These are phyloP conservation scores for Pluvialis apricaria DNA, from an alignment of 2,113 vertebrate species.

Conservation along the genomic window DNA sequence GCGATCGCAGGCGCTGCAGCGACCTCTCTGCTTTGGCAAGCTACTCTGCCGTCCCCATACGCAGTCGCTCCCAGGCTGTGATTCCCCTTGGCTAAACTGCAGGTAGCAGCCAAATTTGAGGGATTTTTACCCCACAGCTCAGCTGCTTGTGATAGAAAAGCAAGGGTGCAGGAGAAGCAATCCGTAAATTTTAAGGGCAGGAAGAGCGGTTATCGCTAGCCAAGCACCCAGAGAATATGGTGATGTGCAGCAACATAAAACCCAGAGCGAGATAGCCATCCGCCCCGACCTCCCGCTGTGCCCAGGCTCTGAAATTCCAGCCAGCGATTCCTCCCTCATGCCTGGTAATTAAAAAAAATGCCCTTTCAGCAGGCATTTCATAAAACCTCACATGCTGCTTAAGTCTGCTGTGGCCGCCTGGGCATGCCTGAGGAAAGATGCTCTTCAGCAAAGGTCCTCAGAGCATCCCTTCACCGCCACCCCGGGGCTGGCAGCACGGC, in stretches of 20 bases:
- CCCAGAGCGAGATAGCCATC: background rate
- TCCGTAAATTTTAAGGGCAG: accelerated
- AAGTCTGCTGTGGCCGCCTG: background rate
- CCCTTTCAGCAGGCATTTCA: background rate
- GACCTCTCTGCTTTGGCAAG: background rate
- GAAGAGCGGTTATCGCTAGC: background rate
- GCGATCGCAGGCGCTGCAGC: accelerated
- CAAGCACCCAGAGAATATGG: accelerated
- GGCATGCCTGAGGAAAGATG: background rate
- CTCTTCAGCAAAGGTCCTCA: background rate
- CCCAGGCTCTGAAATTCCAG: constrained; percentile 23
- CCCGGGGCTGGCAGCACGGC: accelerated
- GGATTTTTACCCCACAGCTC: background rate
- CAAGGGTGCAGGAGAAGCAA: background rate
- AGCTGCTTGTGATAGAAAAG: background rate
- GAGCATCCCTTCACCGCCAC: accelerated
- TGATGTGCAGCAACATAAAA: background rate
- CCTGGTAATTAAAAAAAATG: background rate
- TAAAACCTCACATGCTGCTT: background rate
- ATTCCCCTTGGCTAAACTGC: background rate
- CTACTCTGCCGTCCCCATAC: background rate
- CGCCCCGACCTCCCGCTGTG: background rate
- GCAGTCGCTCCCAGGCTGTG: background rate
- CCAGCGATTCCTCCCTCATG: background rate
- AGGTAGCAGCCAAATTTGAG: background rate